A percentile compares a stretch with the other conserved stretches of the same genome.
These are phyloP conservation scores for Acrossocheilus fasciatus DNA, from an alignment of 2,797 vertebrate genomes.

Conservation along the genomic window DNA sequence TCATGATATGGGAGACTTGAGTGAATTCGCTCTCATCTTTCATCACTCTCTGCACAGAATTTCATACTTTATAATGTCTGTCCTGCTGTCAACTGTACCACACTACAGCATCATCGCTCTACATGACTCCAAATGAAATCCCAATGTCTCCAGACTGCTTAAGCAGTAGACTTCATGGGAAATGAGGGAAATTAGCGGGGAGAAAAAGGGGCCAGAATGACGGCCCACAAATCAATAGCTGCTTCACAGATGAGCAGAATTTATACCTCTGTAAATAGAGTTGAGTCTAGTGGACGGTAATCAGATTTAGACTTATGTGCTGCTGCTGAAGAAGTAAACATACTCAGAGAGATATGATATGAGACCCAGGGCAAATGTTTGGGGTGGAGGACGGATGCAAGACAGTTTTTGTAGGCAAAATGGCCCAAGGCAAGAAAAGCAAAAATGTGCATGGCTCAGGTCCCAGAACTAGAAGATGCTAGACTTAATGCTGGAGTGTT, in stretches of 20 bases:
- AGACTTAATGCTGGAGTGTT: slow-evolving; percentile 15
- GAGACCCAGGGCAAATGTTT: slow-evolving; percentile 19
- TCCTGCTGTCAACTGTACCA: slow-evolving; percentile 18
- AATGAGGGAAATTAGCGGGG: slow-evolving; percentile 46
- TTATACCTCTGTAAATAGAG: slow-evolving; percentile 42
- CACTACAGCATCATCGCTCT: slow-evolving; percentile 26
- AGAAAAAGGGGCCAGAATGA: slow-evolving; percentile 41
- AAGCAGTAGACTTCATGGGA: slow-evolving; percentile 47
- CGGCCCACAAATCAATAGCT: slow-evolving; percentile 50
- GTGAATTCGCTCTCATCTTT: slow-evolving; percentile 4
- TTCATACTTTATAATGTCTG: slow-evolving; percentile 23
- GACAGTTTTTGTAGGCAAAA: slow-evolving; percentile 14
- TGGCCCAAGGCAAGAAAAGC: slow-evolving; percentile 3
- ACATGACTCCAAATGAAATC: slow-evolving; percentile 50
- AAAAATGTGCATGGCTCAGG: slow-evolving; percentile 13
- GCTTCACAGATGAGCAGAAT: slow-evolving; percentile 41
- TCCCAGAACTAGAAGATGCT: slow-evolving; percentile 25
- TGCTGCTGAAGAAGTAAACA: slow-evolving; percentile 34
- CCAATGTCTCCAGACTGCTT: slow-evolving; percentile 48
- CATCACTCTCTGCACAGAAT: slow-evolving; percentile 27
- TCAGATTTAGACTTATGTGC: slow-evolving; percentile 41
- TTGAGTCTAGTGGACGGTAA: slow-evolving; percentile 42
- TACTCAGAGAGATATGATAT: background rate
- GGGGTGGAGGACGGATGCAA: background rate
- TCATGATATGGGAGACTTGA: background rate